These are phyloP conservation scores for Oryzias javanicus DNA, from an alignment of 2,113 vertebrate species.

Conservation along the genomic window DNA sequence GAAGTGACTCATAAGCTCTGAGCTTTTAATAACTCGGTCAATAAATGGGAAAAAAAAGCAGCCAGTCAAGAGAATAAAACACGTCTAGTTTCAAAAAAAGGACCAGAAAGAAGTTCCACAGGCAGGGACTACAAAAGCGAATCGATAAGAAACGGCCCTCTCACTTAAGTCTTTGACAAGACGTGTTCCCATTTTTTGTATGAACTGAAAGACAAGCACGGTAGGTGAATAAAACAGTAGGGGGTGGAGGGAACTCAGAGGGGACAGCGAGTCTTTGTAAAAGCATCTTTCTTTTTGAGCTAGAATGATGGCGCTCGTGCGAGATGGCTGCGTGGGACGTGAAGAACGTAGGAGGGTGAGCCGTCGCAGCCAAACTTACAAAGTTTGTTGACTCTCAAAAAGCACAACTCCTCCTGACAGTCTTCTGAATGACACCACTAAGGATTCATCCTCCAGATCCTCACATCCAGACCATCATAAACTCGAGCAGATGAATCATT, in stretches of 20 bases:
- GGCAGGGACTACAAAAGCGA: neutral
- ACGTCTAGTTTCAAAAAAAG: too few species aligned
- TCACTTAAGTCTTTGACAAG: neutral
- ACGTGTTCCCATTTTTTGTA: neutral
- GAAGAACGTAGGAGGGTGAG: constrained; percentile 22
- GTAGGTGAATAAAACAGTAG: constrained; percentile 6
- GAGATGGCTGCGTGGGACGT: constrained; percentile 14
- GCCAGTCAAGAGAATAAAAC: constrained; percentile 12
- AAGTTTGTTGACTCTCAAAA: neutral
- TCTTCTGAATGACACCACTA: neutral
- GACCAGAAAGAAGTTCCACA: neutral
- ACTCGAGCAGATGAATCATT: neutral
- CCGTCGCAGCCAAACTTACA: neutral
- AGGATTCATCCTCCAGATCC: neutral
- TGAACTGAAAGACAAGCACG: neutral
- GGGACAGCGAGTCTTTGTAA: constrained; percentile 17
- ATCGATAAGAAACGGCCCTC: neutral
- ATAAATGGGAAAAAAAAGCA: constrained; percentile 7
- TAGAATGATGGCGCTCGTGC: constrained; percentile 13
- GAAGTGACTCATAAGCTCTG: constrained; percentile 33
- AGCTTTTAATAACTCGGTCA: constrained; percentile 4
- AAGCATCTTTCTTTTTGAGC: constrained; percentile 11
- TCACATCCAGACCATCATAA: neutral
- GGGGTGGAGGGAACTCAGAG: constrained; percentile 8
- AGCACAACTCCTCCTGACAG: neutral